Percentiles rank a stretch among this genome's conserved stretches.
These are phyloP conservation scores for Leucopternis melanops DNA, from an alignment of 2,113 vertebrate species.

Conservation along the genomic window DNA sequence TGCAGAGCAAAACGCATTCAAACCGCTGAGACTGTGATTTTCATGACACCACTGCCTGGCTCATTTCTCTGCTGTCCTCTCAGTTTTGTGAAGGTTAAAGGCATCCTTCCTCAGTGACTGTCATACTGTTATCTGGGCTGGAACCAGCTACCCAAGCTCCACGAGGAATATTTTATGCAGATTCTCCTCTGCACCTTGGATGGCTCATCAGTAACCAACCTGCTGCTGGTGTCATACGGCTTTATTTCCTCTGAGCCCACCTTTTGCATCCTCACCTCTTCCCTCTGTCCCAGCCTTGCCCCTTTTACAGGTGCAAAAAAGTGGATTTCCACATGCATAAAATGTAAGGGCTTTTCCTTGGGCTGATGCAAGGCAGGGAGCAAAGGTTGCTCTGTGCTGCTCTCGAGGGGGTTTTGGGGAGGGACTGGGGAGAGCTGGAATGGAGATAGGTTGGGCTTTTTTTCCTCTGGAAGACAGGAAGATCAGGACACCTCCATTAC, in stretches of 20 bases:
- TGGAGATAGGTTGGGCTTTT: background rate
- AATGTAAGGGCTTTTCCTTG: background rate
- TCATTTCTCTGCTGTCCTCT: slow-evolving; percentile 70
- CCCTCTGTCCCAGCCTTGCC: background rate
- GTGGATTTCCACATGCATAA: background rate
- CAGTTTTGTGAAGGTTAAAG: slow-evolving; percentile 69
- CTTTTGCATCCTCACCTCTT: background rate
- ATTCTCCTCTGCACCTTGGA: background rate
- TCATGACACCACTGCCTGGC: slow-evolving; percentile 46
- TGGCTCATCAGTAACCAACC: background rate
- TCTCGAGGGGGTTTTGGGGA: background rate
- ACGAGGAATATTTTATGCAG: slow-evolving; percentile 66
- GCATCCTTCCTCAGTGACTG: slow-evolving; percentile 58
- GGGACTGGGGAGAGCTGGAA: background rate
- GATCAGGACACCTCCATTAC: background rate
- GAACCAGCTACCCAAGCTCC: slow-evolving; percentile 32
- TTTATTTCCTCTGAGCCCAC: slow-evolving; percentile 7
- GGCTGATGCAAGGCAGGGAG: background rate
- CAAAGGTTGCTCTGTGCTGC: background rate
- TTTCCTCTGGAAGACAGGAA: background rate
- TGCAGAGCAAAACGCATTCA: slow-evolving; percentile 9
- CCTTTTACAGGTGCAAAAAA: background rate
- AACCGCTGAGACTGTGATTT: slow-evolving; percentile 63
- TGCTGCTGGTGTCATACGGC: background rate
- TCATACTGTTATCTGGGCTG: slow-evolving; percentile 67